Base-by-base conservation (phyloP, 2,888 invertebrate genomes). In the Dorcus hopei region DNA sequence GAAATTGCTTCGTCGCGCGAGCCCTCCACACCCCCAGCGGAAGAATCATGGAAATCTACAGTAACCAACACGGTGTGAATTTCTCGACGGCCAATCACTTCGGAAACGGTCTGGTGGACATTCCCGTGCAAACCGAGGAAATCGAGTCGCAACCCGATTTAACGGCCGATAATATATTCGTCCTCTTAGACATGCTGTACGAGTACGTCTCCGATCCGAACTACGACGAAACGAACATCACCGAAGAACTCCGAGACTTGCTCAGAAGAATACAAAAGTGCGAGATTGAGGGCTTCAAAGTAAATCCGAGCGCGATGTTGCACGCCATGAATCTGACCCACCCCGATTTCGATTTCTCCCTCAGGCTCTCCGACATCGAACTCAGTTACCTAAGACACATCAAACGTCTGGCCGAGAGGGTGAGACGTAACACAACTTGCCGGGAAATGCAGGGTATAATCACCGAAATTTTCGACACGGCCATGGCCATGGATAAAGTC, bases 1-100 rank as follows among this genome's bases (percentile, higher is more conserved):
- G 80, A 14, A 63, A 82, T 14, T 82, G 83, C 8, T 85, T 88
- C 64, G 87, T 89, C 26, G 87, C 87, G 9, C 81, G 88, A 67
- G 85, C 85, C 0, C 68, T 83, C 3, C 90, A 93, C 77, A 85
- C 87, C 0, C 67, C 73, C 6, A 82, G 85, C 23, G 95, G 95
- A 1, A 83, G 95, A 56, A 85, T 85, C 56, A 71, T 97, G 53
- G 91, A 93, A 74, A 83, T 95, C 0, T 87, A 86, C 65, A 90
- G 93, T 59, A 90, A 93, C 74, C 93, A 95, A 73, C 92, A 91
- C 0, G 95, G 95, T 0, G 82, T 95, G 57, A 92, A 94, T 74
- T 87, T 97, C 66, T 92, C 93, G 71, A 95, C 95, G 0, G 85
- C 87, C 0, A 91, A 93, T 72, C 61, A 71, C 9, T 72, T 76